Evolutionary conservation across 2,888 invertebrate species (phyloP).

Genomic region (Pheosia tremula): DNA sequence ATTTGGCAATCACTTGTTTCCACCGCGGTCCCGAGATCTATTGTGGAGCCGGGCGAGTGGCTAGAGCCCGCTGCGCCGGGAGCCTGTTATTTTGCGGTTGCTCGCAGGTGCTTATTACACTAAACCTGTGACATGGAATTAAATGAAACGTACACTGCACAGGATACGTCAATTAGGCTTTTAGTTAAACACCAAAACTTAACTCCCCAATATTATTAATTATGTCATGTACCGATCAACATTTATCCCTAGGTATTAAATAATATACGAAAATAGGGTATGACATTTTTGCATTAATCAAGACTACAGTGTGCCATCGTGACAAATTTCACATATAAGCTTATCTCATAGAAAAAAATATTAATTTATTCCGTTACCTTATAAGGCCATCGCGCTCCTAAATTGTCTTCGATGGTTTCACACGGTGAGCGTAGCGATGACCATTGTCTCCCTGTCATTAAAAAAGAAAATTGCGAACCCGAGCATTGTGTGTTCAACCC

Average conservation of each 20-base stretch:
- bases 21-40: constrained; percentile 52
- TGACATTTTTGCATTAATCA: constrained; percentile 9
- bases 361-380: constrained; percentile 49
- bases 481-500: constrained; percentile 65
- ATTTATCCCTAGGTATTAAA: not conserved
- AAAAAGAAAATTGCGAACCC: constrained; percentile 70
- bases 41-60: constrained; percentile 53
- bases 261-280: not conserved
- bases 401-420: constrained; percentile 64
- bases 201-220: not conserved
- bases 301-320: constrained; percentile 21
- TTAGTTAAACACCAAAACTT: constrained; percentile 16
- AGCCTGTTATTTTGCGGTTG: constrained; percentile 78
- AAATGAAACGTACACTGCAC: constrained; percentile 46
- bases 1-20: constrained; percentile 73
- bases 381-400: constrained; percentile 47
- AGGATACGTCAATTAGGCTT: constrained; percentile 47
- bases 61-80: constrained; percentile 61
- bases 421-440: constrained; percentile 73
- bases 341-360: constrained; percentile 33
- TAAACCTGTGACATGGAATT: constrained; percentile 52
- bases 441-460: constrained; percentile 75
- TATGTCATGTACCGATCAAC: too few relatives aligned
- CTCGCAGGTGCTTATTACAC: constrained; percentile 70
- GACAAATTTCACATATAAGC: constrained; percentile 25